Conservation (phyloP, 2,797 vertebrate genomes). For the Oceanodroma leucorhoa region DNA sequence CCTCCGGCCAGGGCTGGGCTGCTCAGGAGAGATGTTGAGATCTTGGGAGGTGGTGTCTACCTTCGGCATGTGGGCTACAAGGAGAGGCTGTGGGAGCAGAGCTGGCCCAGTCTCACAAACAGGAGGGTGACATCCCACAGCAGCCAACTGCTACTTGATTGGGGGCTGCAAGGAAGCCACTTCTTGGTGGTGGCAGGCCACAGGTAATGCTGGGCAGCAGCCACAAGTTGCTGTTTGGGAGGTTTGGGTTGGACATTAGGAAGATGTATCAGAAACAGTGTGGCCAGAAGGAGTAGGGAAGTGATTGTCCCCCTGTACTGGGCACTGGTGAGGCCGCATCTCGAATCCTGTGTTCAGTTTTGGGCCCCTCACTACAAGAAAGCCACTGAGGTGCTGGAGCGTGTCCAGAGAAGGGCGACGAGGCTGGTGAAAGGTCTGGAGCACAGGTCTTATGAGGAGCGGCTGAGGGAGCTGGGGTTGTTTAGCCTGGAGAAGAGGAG, state of each 20-base stretch:
- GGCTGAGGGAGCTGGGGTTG: neutral
- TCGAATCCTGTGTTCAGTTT: neutral
- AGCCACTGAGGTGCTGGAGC: neutral
- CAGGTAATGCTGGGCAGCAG: fast-evolving
- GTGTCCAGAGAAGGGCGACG: neutral
- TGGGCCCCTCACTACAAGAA: neutral
- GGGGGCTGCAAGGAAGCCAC: neutral
- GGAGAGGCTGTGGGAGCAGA: neutral
- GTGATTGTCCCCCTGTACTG: neutral
- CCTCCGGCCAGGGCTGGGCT: neutral
- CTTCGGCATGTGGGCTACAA: fast-evolving
- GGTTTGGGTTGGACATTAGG: neutral
- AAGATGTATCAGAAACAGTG: neutral
- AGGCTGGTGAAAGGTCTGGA: neutral
- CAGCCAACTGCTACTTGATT: neutral
- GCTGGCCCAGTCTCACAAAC: neutral
- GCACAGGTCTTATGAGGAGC: neutral
- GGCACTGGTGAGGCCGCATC: neutral
- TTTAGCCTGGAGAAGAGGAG: neutral
- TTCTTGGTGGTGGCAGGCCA: neutral
- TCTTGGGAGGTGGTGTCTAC: neutral
- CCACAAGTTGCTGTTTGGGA: neutral
- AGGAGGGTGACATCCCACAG: neutral
- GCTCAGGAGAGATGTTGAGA: neutral
- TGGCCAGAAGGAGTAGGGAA: neutral